Evolutionary conservation across 2,797 vertebrate genomes (phyloP).

Genomic region (Rallus crepitans): DNA sequence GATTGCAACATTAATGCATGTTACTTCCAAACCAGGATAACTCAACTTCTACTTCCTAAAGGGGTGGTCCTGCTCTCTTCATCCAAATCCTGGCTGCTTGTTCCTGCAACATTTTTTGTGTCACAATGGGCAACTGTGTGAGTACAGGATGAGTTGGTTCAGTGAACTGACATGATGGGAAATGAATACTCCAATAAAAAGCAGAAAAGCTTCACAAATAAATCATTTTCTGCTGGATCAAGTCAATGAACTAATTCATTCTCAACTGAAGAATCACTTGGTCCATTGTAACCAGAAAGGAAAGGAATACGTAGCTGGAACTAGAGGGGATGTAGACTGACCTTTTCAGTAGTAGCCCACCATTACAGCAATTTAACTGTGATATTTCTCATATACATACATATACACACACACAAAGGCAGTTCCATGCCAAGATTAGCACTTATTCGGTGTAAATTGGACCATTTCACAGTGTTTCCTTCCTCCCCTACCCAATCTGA

Average conservation of each 20-base stretch:
- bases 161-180: constrained; percentile 11
- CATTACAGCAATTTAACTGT: background rate
- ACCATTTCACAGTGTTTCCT: constrained; percentile 21
- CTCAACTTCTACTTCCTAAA: background rate
- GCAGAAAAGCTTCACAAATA: background rate
- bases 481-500: constrained; percentile 5
- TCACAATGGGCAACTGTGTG: background rate
- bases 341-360: background rate
- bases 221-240: background rate
- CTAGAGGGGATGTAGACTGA: background rate
- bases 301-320: background rate
- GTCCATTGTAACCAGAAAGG: background rate
- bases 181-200: constrained; percentile 1
- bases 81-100: background rate
- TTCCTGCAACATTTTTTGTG: background rate
- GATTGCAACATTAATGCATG: background rate
- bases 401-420: background rate
- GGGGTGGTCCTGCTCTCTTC: background rate
- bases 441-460: background rate
- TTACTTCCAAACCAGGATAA: background rate
- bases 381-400: background rate
- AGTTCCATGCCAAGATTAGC: background rate
- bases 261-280: background rate
- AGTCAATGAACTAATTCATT: constrained; percentile 57
- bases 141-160: background rate